These are phyloP conservation scores for Luperina testacea DNA, from an alignment of 2,888 invertebrate species.

Conservation along the genomic window DNA sequence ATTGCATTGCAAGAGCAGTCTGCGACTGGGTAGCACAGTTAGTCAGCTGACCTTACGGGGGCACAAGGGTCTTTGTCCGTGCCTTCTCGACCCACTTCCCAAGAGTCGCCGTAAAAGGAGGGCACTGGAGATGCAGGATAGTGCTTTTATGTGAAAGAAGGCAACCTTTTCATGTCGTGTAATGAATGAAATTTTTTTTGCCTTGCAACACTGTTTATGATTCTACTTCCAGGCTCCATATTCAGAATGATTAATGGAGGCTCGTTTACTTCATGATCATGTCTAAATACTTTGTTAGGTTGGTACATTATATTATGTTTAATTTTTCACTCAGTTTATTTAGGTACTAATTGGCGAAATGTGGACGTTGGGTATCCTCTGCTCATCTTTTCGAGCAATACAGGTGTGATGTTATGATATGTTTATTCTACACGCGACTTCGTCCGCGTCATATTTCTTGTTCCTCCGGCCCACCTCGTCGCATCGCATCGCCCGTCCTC, in stretches of 20 bases:
- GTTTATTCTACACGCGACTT: too few relatives aligned
- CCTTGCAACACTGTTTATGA: background rate
- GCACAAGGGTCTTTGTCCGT: conserved; percentile 29
- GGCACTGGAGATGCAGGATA: conserved; percentile 33
- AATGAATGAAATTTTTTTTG: conserved; percentile 1
- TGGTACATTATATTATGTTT: too few relatives aligned
- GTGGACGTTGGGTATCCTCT: too few relatives aligned
- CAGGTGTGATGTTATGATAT: too few relatives aligned
- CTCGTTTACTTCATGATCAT: background rate
- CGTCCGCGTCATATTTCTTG: too few relatives aligned
- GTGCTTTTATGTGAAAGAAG: conserved; percentile 5
- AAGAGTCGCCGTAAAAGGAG: conserved; percentile 33
- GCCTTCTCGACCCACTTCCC: conserved; percentile 56
- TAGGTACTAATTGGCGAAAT: too few relatives aligned
- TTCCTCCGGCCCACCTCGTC: too few relatives aligned
- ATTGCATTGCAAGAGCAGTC: background rate
- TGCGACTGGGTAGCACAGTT: conserved; percentile 5
- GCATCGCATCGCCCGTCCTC: too few relatives aligned
- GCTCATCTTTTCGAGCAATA: too few relatives aligned
- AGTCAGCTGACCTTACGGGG: conserved; percentile 27
- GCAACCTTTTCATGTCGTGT: conserved; percentile 15
- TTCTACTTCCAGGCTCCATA: background rate
- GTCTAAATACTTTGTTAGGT: too few relatives aligned
- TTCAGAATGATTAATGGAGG: background rate
- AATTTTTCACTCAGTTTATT: too few relatives aligned